Percentiles rank a stretch among this genome's conserved stretches.
phyloP scores from a whole-genome alignment of 2,797 vertebrate species.

The Artibeus jamaicensis region DNA sequence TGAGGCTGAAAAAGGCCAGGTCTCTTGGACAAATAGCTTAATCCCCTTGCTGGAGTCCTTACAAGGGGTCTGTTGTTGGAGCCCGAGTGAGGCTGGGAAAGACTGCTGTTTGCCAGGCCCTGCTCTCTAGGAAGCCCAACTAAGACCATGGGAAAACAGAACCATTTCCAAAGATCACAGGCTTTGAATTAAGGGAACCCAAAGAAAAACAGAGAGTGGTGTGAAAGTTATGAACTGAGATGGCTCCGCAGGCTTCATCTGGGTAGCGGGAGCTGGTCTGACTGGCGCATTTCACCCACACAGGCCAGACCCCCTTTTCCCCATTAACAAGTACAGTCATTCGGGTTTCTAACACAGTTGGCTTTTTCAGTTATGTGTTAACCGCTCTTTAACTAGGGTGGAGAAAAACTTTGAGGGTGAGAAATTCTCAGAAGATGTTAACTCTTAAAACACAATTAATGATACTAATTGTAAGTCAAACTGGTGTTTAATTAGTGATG shows the following conservation, averaged over 20 bases:
- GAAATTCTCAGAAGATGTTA: slow-evolving; percentile 67
- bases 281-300: not conserved
- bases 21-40: slow-evolving; percentile 2
- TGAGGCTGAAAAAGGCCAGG: slow-evolving; percentile 32
- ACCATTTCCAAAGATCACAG: slow-evolving; percentile 73
- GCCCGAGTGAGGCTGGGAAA: slow-evolving; percentile 21
- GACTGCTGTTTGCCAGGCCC: not conserved
- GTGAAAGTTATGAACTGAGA: slow-evolving; percentile 56
- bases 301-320: slow-evolving; percentile 32
- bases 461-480: slow-evolving; percentile 62
- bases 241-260: not conserved
- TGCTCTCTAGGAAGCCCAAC: slow-evolving; percentile 60
- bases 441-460: slow-evolving; percentile 69
- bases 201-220: slow-evolving; percentile 62
- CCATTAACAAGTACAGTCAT: slow-evolving; percentile 52
- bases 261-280: not conserved
- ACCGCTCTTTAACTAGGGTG: slow-evolving; percentile 49
- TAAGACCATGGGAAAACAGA: slow-evolving; percentile 64
- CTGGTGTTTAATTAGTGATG: slow-evolving; percentile 63
- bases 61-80: slow-evolving; percentile 40
- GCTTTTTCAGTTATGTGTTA: slow-evolving; percentile 43
- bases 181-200: slow-evolving; percentile 51
- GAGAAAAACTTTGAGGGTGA: slow-evolving; percentile 4
- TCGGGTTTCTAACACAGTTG: slow-evolving; percentile 5
- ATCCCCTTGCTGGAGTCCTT: not conserved